Evolutionary conservation across 2,888 invertebrate species (phyloP).

Genomic region (Onchidella celtica): DNA sequence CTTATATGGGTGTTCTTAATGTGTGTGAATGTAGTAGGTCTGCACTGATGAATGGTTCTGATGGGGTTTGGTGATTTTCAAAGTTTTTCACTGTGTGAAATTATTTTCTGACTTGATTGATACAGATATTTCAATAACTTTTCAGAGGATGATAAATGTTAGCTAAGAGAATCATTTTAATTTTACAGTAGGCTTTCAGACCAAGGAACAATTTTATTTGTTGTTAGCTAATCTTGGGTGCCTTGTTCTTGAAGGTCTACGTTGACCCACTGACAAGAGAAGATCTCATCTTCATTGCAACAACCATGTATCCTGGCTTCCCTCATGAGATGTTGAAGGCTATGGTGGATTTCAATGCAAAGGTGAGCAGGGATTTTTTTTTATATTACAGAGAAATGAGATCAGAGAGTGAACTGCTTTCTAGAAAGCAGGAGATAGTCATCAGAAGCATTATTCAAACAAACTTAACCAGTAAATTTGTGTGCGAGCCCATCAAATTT

Average conservation of each 20-base stretch:
- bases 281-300: constrained; percentile 86
- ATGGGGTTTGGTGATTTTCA: too few species aligned
- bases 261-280: constrained; percentile 84
- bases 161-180: background rate
- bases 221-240: background rate
- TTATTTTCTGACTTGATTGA: too few species aligned
- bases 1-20: background rate
- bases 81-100: too few species aligned
- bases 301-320: constrained; percentile 85
- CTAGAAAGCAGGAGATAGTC: too few species aligned
- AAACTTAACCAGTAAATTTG: too few species aligned
- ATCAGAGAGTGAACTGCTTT: too few species aligned
- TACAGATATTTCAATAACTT: too few species aligned
- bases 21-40: constrained; percentile 11
- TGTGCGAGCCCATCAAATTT: too few species aligned
- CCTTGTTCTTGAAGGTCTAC: constrained; percentile 81
- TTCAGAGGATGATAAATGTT: background rate
- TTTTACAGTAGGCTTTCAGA: background rate
- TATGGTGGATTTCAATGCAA: constrained; percentile 90
- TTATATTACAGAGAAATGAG: too few species aligned
- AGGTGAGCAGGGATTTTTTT: too few species aligned
- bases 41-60: too few species aligned
- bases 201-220: background rate
- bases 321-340: constrained; percentile 84
- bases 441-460: too few species aligned